Percentiles rank a stretch among this genome's conserved stretches.
These are phyloP conservation scores for Phlogophora meticulosa DNA, from an alignment of 2,888 invertebrate genomes.

Conservation along the genomic window DNA sequence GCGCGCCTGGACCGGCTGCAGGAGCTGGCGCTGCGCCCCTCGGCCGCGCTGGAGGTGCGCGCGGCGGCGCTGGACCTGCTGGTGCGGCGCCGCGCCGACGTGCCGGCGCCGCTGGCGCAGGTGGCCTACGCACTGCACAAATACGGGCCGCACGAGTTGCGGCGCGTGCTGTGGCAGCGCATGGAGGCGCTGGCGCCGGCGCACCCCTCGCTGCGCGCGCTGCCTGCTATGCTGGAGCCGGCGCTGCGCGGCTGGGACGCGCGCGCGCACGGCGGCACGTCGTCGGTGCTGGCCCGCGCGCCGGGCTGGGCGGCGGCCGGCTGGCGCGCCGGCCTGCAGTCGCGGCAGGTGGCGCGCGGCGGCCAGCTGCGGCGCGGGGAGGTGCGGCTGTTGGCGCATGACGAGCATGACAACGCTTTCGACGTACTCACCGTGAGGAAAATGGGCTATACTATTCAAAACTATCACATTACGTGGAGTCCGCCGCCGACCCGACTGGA, in stretches of 20 bases:
- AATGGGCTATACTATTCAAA: no score
- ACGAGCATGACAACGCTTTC: constrained; percentile 24
- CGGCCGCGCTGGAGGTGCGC: constrained; percentile 70
- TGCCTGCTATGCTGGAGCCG: constrained; percentile 60
- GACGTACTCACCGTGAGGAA: constrained; percentile 66
- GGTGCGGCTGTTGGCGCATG: constrained; percentile 69
- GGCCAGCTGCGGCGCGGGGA: constrained; percentile 78
- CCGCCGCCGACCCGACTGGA: no score
- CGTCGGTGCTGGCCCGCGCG: constrained; percentile 74
- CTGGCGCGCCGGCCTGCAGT: constrained; percentile 73
- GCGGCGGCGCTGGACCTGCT: constrained; percentile 77
- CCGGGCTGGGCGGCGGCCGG: constrained; percentile 70
- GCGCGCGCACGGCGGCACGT: constrained; percentile 70
- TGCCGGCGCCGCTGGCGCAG: constrained; percentile 65
- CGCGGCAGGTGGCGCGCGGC: constrained; percentile 77
- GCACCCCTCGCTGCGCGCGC: constrained; percentile 61
- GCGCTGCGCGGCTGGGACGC: constrained; percentile 70
- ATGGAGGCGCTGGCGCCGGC: constrained; percentile 66
- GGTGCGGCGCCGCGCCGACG: constrained; percentile 56
- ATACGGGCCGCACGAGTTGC: constrained; percentile 75
- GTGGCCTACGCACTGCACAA: constrained; percentile 60
- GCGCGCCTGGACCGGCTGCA: constrained; percentile 59
- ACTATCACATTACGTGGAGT: no score
- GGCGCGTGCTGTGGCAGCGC: constrained; percentile 79
- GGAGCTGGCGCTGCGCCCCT: constrained; percentile 60